Evolutionary conservation across 2,113 vertebrate genomes (phyloP).

Genomic region (Myrmecophaga tridactyla): DNA sequence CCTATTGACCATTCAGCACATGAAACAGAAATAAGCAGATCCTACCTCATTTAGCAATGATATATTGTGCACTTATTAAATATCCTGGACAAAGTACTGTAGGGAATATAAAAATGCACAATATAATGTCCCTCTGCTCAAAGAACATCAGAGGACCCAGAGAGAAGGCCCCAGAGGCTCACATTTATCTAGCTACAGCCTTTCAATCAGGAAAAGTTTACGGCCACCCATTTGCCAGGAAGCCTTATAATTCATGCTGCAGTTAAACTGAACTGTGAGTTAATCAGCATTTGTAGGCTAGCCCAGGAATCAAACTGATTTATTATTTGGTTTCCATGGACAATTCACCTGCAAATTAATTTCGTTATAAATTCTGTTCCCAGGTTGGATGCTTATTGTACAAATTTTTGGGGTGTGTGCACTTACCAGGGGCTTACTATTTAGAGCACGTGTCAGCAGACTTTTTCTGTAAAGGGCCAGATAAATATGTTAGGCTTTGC

Average conservation of each 20-base stretch:
- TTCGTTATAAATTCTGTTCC: background rate
- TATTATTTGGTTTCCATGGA: background rate
- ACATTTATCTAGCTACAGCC: background rate
- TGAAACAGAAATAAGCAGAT: background rate
- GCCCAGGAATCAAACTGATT: background rate
- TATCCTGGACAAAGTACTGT: background rate
- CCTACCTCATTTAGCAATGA: background rate
- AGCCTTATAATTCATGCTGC: background rate
- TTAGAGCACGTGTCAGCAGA: background rate
- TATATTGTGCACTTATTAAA: background rate
- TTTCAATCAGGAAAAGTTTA: background rate
- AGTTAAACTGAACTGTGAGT: constrained; percentile 4
- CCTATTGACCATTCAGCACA: background rate
- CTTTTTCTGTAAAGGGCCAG: background rate
- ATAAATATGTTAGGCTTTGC: background rate
- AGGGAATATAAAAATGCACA: background rate
- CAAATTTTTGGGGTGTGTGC: background rate
- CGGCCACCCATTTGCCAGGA: background rate
- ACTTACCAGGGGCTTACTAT: background rate
- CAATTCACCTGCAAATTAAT: background rate
- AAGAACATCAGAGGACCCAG: background rate
- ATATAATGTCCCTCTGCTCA: background rate
- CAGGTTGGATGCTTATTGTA: background rate
- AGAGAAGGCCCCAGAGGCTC: background rate
- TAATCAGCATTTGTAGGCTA: background rate